Base-by-base conservation (phyloP, 2,797 vertebrate species). In the Acipenser ruthenus region DNA sequence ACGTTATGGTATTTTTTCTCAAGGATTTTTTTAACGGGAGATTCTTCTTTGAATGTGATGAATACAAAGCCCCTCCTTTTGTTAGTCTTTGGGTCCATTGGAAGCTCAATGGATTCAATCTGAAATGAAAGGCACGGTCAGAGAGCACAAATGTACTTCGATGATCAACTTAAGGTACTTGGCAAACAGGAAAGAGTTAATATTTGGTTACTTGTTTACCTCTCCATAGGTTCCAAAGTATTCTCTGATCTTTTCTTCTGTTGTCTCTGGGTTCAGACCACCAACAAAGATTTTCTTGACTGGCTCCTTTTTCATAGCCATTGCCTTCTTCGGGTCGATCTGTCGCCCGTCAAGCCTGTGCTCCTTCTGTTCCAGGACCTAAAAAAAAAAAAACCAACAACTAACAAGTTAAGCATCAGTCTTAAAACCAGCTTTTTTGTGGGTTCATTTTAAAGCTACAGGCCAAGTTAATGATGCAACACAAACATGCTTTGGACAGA, bases 281-380 rank as follows among this genome's bases (percentile, higher is more conserved):
- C 96, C 97, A 11, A 99, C 96, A 79, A 99, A 98, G 79, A 99
- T 98, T 84, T 99, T 99, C 84, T 95, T 98, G 50, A 92, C 92
- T 0, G 95, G 90, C 70, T 99, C 97, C 67, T 97, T 98, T 82
- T 97, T 98, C 93, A 99, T 98, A 50, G 97, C 96, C 93, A 98
- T 97, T 4, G 97, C 97, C 73, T 92, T 97, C 84, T 99, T 99
- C 50, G 97, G 97, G 77, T 99, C 97, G 67, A 99, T 99, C 68
- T 96, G 92, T 75, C 95, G 87, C 7, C 97, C 96, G 69, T 99
- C 96, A 80, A 99, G 84, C 74, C 92, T 89, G 83, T 99, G 96
- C 74, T 99, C 95, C 73, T 94, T 95, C 82, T 96, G 94, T 73
- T 94, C 92, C 74, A 98, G 83, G 71, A 99, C 96, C 97, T 99